These are phyloP conservation scores for Sepiola atlantica DNA, from an alignment of 2,888 invertebrate species.

Conservation along the genomic window DNA sequence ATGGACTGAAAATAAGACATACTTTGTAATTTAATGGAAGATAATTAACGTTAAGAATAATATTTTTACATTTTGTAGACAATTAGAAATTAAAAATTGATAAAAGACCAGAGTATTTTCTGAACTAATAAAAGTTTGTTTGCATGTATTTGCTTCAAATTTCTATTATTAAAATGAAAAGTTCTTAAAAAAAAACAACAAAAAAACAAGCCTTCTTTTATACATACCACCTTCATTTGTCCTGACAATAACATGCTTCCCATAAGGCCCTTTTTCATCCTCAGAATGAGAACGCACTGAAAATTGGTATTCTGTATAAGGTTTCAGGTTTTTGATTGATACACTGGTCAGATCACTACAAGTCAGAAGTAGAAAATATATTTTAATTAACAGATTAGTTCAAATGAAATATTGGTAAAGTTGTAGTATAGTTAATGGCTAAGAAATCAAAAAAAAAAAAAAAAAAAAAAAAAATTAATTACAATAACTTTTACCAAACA, in stretches of 20 bases:
- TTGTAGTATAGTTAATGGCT: not conserved
- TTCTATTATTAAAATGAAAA: not conserved
- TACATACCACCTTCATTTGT: conserved; percentile 81
- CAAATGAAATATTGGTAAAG: not conserved
- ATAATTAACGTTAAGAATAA: too few relatives aligned
- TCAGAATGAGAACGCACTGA: conserved; percentile 80
- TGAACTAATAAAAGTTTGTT: not conserved
- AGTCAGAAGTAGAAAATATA: not conserved
- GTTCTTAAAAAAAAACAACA: not conserved
- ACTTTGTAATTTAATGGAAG: too few relatives aligned
- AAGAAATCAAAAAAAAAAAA: too few relatives aligned
- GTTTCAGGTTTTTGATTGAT: conserved; percentile 79
- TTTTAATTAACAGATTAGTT: not conserved
- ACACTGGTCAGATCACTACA: conserved; percentile 39
- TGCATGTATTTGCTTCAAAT: not conserved
- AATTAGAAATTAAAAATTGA: not conserved
- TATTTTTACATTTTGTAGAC: not conserved
- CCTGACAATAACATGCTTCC: conserved; percentile 79
- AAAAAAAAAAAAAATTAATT: too few relatives aligned
- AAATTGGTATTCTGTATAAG: conserved; percentile 83
- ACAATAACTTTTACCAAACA: too few relatives aligned
- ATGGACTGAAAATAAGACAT: too few relatives aligned
- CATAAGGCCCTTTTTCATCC: conserved; percentile 78
- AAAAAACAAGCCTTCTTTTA: not conserved
- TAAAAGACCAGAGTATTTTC: not conserved